Evolutionary conservation across 2,113 vertebrate species (phyloP).

Genomic region (Mugil cephalus): DNA sequence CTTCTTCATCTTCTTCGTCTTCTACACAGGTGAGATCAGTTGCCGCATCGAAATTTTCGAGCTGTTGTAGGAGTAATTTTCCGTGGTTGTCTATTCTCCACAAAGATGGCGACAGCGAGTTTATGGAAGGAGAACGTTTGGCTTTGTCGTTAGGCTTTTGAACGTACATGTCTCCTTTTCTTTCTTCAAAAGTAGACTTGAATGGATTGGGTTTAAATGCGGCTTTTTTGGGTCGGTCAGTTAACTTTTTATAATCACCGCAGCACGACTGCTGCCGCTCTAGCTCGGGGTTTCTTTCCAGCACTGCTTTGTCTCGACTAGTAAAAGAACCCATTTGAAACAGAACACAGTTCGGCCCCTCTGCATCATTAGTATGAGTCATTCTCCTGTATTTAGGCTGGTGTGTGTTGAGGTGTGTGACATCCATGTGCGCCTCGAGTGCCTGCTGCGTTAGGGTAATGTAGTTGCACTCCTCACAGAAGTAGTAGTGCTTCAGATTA

Average conservation of each 20-base stretch:
- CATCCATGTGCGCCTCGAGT: slow-evolving; percentile 87
- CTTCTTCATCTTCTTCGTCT: slow-evolving; percentile 82
- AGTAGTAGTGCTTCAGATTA: slow-evolving; percentile 91
- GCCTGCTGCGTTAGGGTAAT: slow-evolving; percentile 88
- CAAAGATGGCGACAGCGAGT: slow-evolving; percentile 82
- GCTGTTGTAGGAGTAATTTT: slow-evolving; percentile 84
- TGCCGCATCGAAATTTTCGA: slow-evolving; percentile 86
- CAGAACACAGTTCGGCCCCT: slow-evolving; percentile 70
- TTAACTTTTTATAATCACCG: slow-evolving; percentile 43
- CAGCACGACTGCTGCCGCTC: slow-evolving; percentile 77
- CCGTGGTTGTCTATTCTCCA: slow-evolving; percentile 87
- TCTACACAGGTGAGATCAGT: slow-evolving; percentile 86
- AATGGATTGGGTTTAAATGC: slow-evolving; percentile 23
- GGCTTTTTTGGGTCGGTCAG: slow-evolving; percentile 22
- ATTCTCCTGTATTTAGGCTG: slow-evolving; percentile 80
- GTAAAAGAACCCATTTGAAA: slow-evolving; percentile 88
- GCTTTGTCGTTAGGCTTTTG: not conserved
- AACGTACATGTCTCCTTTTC: slow-evolving; percentile 34
- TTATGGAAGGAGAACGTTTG: slow-evolving; percentile 79
- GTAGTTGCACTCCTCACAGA: slow-evolving; percentile 90
- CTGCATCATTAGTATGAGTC: slow-evolving; percentile 78
- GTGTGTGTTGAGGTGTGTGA: slow-evolving; percentile 85
- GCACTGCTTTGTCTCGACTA: slow-evolving; percentile 82
- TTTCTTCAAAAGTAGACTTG: slow-evolving; percentile 44
- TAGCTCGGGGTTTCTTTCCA: slow-evolving; percentile 87